These are phyloP conservation scores for Pangasianodon hypophthalmus DNA, from an alignment of 2,113 vertebrate genomes.

Conservation along the genomic window DNA sequence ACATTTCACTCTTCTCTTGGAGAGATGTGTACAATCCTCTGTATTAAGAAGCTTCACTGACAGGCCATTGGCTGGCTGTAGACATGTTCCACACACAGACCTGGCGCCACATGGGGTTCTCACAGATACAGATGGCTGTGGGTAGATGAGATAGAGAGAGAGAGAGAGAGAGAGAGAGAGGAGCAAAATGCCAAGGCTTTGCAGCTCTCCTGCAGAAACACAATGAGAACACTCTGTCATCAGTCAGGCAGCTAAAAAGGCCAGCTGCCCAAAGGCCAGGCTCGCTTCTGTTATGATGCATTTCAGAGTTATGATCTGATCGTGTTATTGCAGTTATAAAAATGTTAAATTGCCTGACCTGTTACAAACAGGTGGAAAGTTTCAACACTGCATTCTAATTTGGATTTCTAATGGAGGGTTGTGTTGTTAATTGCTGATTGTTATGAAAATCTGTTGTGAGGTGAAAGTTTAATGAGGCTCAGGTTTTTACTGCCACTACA, in stretches of 20 bases:
- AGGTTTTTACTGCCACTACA: constrained; percentile 42
- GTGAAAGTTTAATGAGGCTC: constrained; percentile 51
- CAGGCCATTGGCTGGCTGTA: constrained; percentile 34
- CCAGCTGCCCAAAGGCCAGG: constrained; percentile 29
- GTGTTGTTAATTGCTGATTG: constrained; percentile 47
- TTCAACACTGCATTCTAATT: constrained; percentile 16
- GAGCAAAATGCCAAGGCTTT: constrained; percentile 43
- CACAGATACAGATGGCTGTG: constrained; percentile 33
- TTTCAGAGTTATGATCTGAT: constrained; percentile 30
- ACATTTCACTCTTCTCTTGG: neutral
- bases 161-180: constrained; percentile 40
- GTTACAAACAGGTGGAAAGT: neutral
- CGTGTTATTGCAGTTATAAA: constrained; percentile 25
- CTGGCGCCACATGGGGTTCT: constrained; percentile 26
- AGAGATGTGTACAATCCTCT: neutral
- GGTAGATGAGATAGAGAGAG: constrained; percentile 43
- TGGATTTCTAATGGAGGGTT: constrained; percentile 29
- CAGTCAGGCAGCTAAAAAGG: constrained; percentile 56
- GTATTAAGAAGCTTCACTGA: constrained; percentile 36
- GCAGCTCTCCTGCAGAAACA: constrained; percentile 31
- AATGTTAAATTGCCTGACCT: constrained; percentile 29
- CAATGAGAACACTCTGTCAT: constrained; percentile 48
- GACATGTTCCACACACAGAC: constrained; percentile 32
- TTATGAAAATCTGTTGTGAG: constrained; percentile 46
- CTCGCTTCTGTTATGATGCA: constrained; percentile 35